Percentiles rank a stretch among this genome's conserved stretches.
Conservation (phyloP, 2,113 vertebrate genomes). For the Corythoichthys haematopterus region DNA sequence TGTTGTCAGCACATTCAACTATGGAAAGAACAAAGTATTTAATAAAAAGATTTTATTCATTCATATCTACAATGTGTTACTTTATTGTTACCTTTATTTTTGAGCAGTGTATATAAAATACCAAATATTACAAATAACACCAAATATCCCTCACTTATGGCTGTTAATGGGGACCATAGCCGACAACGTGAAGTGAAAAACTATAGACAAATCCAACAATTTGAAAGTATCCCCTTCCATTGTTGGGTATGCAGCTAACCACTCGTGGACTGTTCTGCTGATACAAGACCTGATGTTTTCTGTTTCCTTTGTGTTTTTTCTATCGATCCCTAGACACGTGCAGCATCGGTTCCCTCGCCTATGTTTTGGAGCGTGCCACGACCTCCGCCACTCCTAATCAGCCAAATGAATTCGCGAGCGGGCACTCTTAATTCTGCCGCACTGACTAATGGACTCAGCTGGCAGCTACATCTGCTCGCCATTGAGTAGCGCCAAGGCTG, state of each 20-base stretch:
- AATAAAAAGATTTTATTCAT: no score
- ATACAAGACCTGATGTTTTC: neutral
- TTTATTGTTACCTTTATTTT: no score
- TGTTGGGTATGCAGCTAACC: neutral
- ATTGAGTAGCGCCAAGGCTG: constrained; percentile 44
- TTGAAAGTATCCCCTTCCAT: neutral
- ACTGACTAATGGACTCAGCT: constrained; percentile 63
- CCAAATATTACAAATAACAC: no score
- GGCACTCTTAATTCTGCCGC: constrained; percentile 37
- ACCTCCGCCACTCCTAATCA: constrained; percentile 30
- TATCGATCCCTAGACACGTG: neutral
- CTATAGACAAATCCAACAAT: neutral
- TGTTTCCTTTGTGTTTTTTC: neutral
- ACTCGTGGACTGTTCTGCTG: neutral
- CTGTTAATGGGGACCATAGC: no score
- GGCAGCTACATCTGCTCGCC: constrained; percentile 61
- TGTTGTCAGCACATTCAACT: no score
- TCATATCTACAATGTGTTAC: no score
- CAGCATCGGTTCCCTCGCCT: constrained; percentile 17
- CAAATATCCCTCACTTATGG: no score
- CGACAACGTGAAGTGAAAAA: no score
- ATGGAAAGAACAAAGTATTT: no score
- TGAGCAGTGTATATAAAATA: no score
- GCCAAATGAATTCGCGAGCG: constrained; percentile 41
- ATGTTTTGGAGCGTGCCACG: neutral